Percentiles rank a stretch among this genome's conserved stretches.
phyloP scores from a whole-genome alignment of 1,140 invertebrate species.

The Metopolophium dirhodum region DNA sequence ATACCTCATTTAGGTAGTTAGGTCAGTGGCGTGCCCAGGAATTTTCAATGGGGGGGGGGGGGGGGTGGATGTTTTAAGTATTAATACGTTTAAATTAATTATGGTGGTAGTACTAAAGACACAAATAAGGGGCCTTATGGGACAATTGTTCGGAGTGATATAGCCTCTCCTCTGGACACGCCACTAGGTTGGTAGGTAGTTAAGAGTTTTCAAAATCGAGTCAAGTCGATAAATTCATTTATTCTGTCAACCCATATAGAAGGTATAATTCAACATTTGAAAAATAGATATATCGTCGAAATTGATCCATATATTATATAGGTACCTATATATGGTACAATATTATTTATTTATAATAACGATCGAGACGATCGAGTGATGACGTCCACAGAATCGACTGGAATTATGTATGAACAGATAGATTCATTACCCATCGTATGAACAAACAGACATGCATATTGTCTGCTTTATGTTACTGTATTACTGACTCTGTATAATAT shows the following conservation, averaged over 20 bases:
- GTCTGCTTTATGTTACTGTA: neutral
- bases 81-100: too few species aligned
- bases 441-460: neutral
- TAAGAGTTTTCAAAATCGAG: neutral
- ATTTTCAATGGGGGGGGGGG: too few species aligned
- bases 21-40: too few species aligned
- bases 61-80: too few species aligned
- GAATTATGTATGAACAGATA: neutral
- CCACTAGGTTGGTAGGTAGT: neutral
- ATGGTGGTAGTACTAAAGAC: too few species aligned
- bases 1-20: too few species aligned
- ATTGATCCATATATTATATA: neutral
- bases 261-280: neutral
- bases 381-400: neutral
- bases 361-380: neutral
- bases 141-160: too few species aligned
- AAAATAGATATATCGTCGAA: neutral
- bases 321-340: neutral
- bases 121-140: too few species aligned
- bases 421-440: neutral
- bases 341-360: neutral
- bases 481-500: neutral
- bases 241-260: neutral
- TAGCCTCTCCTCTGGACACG: too few species aligned
- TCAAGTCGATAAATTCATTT: neutral